phyloP scores from a whole-genome alignment of 37 sponge, comb jelly and placozoan genomes.

The Amphimedon queenslandica region DNA sequence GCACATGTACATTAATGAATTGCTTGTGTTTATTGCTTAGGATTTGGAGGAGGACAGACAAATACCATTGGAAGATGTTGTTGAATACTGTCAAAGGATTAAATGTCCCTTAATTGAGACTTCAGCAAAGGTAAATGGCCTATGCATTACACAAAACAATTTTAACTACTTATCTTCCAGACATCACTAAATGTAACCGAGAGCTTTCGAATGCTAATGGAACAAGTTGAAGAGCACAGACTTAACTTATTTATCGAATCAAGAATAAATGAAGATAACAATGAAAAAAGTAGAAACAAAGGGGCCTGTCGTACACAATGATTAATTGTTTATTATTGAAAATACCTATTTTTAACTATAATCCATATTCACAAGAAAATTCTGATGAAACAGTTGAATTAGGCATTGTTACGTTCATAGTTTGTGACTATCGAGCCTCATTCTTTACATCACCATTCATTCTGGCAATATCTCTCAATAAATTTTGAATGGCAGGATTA shows the following conservation, averaged over 20 bases:
- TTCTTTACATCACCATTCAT: too few species aligned
- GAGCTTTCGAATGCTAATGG: conserved; percentile 70
- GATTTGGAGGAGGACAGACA: conserved; percentile 68
- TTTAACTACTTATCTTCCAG: conserved; percentile 3
- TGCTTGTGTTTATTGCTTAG: conserved; percentile 19
- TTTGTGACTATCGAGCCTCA: too few species aligned
- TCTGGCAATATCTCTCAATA: conserved; percentile 48
- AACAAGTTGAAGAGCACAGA: conserved; percentile 51
- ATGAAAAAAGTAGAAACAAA: neutral
- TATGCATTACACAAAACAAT: neutral
- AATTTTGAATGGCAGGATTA: conserved; percentile 42
- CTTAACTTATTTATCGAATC: conserved; percentile 44
- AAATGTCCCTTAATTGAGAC: conserved; percentile 73
- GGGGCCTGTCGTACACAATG: neutral
- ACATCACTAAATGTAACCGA: conserved; percentile 83
- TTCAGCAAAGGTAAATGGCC: conserved; percentile 59
- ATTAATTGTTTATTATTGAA: too few species aligned
- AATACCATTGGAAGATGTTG: conserved; percentile 67
- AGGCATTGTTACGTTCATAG: too few species aligned
- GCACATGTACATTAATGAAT: too few species aligned
- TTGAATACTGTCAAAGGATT: conserved; percentile 58
- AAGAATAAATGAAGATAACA: neutral
- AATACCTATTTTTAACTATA: too few species aligned
- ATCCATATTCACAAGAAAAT: too few species aligned
- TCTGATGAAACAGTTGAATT: too few species aligned